Conservation (phyloP, 2,888 invertebrate genomes). For the Sipha maydis region DNA sequence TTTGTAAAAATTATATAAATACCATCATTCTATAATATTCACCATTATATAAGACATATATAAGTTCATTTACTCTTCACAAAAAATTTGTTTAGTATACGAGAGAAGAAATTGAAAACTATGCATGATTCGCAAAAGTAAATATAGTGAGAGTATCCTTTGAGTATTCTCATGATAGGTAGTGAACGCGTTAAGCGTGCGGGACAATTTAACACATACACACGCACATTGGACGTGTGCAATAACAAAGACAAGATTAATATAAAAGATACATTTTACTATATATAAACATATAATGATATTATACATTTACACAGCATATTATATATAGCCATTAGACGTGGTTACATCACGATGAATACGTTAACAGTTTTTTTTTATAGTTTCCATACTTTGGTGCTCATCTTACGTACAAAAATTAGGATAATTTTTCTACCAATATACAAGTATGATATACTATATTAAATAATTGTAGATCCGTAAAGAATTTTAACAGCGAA, state of each 20-base stretch:
- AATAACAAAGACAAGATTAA: slow-evolving; percentile 38
- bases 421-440: slow-evolving; percentile 4
- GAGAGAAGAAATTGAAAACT: background rate
- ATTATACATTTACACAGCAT: slow-evolving; percentile 1
- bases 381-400: slow-evolving; percentile 7
- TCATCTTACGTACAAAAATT: slow-evolving; percentile 27
- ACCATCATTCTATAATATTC: no score
- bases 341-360: background rate
- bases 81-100: no score
- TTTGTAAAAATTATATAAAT: no score
- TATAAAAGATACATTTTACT: slow-evolving; percentile 44
- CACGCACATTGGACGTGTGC: background rate
- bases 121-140: no score
- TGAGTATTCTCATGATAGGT: no score
- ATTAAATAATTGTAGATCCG: background rate
- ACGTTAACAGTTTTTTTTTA: background rate
- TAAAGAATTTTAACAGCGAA: background rate
- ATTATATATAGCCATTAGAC: background rate
- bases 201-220: background rate
- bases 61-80: no score
- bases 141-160: no score
- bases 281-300: background rate
- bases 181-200: background rate
- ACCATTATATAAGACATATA: no score
- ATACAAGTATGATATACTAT: background rate